Conservation (phyloP, 2,888 invertebrate species). For the Podotricha telesiphe region DNA sequence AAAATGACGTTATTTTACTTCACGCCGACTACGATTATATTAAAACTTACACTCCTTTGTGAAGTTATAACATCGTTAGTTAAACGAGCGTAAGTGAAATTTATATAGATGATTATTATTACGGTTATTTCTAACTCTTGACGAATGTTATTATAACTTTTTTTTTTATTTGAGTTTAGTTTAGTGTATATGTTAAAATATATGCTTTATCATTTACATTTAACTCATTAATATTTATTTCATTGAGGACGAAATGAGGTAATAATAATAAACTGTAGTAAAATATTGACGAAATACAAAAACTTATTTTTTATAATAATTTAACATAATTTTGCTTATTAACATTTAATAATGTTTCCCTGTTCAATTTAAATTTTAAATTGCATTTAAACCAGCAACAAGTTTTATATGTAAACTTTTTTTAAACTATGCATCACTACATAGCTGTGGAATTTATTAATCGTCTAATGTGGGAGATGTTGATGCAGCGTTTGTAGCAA, state of each 20-base stretch:
- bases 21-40: background rate
- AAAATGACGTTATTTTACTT: background rate
- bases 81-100: background rate
- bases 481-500: conserved; percentile 5
- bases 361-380: background rate
- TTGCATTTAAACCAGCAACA: background rate
- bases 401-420: background rate
- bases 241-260: too few relatives aligned
- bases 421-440: background rate
- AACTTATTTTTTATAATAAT: too few relatives aligned
- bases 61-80: conserved; percentile 10
- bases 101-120: conserved; percentile 3
- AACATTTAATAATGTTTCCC: too few relatives aligned
- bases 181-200: too few relatives aligned
- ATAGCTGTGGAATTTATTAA: background rate
- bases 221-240: too few relatives aligned
- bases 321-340: too few relatives aligned
- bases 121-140: background rate
- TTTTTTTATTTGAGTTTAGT: background rate
- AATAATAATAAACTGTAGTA: too few relatives aligned
- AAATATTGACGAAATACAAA: too few relatives aligned
- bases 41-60: background rate
- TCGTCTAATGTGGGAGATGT: conserved; percentile 3
- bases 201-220: too few relatives aligned
- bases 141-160: background rate